These are phyloP conservation scores for Cladorhizidae sp. DNA, from an alignment of 37 sponge, comb jelly and placozoan genomes.

Conservation along the genomic window DNA sequence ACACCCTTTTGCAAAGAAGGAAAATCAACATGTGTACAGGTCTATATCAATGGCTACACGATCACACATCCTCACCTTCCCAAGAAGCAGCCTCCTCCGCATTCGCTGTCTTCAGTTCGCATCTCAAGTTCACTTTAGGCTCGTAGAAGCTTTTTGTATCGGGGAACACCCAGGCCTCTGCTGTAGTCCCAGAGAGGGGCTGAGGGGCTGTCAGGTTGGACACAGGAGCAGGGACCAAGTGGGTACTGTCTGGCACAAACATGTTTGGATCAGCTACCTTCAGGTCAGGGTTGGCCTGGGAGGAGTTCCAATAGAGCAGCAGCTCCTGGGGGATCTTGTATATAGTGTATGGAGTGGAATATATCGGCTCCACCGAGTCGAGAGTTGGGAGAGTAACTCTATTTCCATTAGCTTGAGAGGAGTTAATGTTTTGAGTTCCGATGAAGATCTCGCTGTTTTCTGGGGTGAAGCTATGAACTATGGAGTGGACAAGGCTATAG, in stretches of 20 bases:
- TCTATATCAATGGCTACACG: too few species aligned
- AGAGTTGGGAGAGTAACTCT: constrained; percentile 18
- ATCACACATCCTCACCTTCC: constrained; percentile 29
- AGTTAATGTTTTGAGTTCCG: constrained; percentile 22
- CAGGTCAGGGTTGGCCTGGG: too few species aligned
- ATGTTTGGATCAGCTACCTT: background rate
- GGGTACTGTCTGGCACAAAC: constrained; percentile 5
- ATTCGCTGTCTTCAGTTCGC: constrained; percentile 18
- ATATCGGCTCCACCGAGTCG: constrained; percentile 53
- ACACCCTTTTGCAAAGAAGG: too few species aligned
- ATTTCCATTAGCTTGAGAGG: background rate
- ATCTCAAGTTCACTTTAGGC: constrained; percentile 55
- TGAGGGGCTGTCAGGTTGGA: background rate
- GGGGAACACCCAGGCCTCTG: constrained; percentile 61
- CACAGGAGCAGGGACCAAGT: constrained; percentile 10
- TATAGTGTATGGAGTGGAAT: constrained; percentile 16
- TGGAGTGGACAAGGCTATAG: constrained; percentile 8
- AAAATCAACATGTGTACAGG: too few species aligned
- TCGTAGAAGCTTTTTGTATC: constrained; percentile 46
- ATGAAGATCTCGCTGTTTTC: constrained; percentile 48
- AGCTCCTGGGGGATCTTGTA: constrained; percentile 16
- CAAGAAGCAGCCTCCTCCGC: constrained; percentile 6
- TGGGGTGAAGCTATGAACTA: constrained; percentile 30
- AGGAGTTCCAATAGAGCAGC: constrained; percentile 18
- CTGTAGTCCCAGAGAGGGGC: background rate